phyloP scores from a whole-genome alignment of 2,797 vertebrate species.

The Galaxias olidus region DNA sequence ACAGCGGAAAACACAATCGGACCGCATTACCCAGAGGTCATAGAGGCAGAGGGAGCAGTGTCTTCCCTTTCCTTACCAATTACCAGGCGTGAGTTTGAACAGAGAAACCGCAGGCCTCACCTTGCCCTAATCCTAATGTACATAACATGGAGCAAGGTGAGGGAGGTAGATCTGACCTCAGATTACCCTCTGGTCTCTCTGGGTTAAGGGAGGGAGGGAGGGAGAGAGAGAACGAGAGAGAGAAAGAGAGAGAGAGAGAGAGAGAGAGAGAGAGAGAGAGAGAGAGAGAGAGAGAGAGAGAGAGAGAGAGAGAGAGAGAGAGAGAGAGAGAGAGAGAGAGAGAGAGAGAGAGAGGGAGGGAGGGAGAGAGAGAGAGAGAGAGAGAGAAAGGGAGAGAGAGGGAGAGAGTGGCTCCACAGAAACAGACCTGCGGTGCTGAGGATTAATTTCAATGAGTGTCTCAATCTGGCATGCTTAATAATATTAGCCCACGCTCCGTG shows the following conservation, averaged over 20 bases:
- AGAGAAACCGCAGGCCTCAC: no score
- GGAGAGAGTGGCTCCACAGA: slow-evolving; percentile 8
- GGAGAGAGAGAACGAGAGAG: not conserved
- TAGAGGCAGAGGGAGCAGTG: no score
- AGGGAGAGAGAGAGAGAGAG: not conserved
- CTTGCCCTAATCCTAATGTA: no score
- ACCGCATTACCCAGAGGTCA: no score
- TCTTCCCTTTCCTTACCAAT: no score
- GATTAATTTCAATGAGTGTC: slow-evolving; percentile 65
- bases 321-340: not conserved
- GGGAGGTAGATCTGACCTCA: no score
- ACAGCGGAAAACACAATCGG: no score
- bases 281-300: slow-evolving; percentile 11
- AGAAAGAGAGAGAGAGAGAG: not conserved
- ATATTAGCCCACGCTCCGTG: slow-evolving; percentile 50
- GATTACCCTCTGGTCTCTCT: no score
- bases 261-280: not conserved
- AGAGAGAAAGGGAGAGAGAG: not conserved
- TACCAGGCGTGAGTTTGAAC: no score
- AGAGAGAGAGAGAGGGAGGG: not conserved
- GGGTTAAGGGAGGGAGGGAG: slow-evolving; percentile 9
- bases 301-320: slow-evolving; percentile 5
- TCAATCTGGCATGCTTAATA: slow-evolving; percentile 65
- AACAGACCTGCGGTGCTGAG: no score
- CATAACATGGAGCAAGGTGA: no score